Evolutionary conservation across 2,888 invertebrate genomes (phyloP).

Genomic region (Euphydryas editha): DNA sequence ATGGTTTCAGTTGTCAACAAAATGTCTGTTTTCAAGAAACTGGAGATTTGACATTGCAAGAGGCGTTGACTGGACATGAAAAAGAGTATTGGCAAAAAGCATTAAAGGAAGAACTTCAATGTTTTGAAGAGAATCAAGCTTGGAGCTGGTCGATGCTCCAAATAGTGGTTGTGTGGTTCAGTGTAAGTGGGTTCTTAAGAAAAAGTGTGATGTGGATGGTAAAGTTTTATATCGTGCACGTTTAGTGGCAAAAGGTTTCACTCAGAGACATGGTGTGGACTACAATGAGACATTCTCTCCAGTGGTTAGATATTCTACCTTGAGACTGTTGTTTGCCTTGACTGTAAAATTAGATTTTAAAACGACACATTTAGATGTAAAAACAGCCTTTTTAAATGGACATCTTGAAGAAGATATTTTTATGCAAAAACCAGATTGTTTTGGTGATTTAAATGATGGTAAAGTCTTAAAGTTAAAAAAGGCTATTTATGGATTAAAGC

Average conservation of each 20-base stretch:
- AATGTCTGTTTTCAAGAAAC: not conserved
- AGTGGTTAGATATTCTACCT: too few species aligned
- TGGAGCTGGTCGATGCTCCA: not conserved
- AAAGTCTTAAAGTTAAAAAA: conserved; percentile 15
- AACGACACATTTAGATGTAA: conserved; percentile 1
- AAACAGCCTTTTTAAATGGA: conserved; percentile 18
- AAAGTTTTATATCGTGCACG: not conserved
- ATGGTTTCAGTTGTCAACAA: not conserved
- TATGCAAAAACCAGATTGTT: conserved; percentile 12
- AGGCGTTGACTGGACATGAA: not conserved
- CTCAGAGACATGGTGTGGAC: not conserved
- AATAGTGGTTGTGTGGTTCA: not conserved
- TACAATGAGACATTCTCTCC: not conserved
- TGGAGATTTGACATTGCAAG: not conserved
- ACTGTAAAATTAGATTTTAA: not conserved
- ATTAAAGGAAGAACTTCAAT: not conserved
- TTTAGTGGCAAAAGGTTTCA: not conserved
- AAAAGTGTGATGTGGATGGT: not conserved
- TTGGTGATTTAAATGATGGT: not conserved
- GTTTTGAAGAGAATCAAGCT: not conserved
- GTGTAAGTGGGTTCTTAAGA: not conserved
- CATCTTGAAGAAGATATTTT: conserved; percentile 19
- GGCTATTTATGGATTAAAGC: conserved; percentile 22
- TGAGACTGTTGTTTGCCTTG: conserved; percentile 1
- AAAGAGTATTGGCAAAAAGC: not conserved